A percentile compares a stretch with the other conserved stretches of the same genome.
These are phyloP conservation scores for Dysidea cf. avara DNA, from an alignment of 37 sponge, comb jelly and placozoan species.

Conservation along the genomic window DNA sequence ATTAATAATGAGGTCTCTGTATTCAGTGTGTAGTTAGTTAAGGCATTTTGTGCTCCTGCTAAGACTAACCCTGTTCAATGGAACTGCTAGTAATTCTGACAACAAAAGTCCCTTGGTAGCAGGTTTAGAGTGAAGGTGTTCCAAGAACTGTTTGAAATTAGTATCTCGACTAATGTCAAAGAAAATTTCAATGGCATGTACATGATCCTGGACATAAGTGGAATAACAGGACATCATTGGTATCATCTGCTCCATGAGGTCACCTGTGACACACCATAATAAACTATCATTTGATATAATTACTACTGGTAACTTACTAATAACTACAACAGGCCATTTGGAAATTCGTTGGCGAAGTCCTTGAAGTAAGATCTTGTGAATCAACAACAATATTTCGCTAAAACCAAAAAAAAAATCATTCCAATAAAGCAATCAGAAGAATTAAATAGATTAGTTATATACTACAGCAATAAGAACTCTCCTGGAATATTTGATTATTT, in stretches of 20 bases:
- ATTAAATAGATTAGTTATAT: too few relatives aligned
- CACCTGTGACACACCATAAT: too few relatives aligned
- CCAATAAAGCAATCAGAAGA: too few relatives aligned
- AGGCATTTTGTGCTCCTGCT: too few relatives aligned
- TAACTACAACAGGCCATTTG: slow-evolving; percentile 71
- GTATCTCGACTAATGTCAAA: neutral
- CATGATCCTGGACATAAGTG: slow-evolving; percentile 44
- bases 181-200: slow-evolving; percentile 42
- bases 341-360: slow-evolving; percentile 55
- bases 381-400: slow-evolving; percentile 53
- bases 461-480: too few relatives aligned
- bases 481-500: too few relatives aligned
- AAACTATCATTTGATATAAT: too few relatives aligned
- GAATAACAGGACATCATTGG: slow-evolving; percentile 61
- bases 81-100: slow-evolving; percentile 32
- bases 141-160: slow-evolving; percentile 42
- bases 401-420: too few relatives aligned
- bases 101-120: slow-evolving; percentile 18
- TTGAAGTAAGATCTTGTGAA: slow-evolving; percentile 67
- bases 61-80: slow-evolving; percentile 36
- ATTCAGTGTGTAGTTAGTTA: too few relatives aligned
- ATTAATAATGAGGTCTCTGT: too few relatives aligned
- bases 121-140: neutral
- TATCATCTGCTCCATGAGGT: slow-evolving; percentile 45
- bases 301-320: slow-evolving; percentile 55